phyloP scores from a whole-genome alignment of 2,797 vertebrate genomes.

The Chelon auratus region DNA sequence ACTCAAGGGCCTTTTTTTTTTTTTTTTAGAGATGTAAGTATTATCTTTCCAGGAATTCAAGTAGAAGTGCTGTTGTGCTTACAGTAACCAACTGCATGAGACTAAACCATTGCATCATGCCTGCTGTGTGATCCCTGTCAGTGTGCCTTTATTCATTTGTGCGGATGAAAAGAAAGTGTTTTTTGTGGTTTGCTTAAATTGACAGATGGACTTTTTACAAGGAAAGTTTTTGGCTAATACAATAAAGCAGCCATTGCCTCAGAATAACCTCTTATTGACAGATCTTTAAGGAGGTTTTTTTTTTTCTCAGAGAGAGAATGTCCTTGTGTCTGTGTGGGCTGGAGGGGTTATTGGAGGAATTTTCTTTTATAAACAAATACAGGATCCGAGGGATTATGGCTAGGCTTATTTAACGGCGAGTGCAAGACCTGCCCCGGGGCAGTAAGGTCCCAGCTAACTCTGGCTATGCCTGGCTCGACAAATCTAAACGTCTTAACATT shows the following conservation, averaged over 20 bases:
- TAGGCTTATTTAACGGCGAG: slow-evolving; percentile 75
- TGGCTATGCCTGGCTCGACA: slow-evolving; percentile 57
- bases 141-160: slow-evolving; percentile 37
- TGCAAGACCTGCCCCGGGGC: slow-evolving; percentile 70
- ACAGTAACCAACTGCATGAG: slow-evolving; percentile 62
- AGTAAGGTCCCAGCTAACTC: slow-evolving; percentile 60
- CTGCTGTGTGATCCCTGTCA: slow-evolving; percentile 49
- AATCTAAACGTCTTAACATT: slow-evolving; percentile 59
- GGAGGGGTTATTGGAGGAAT: slow-evolving; percentile 74
- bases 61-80: slow-evolving; percentile 51
- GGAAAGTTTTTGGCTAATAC: slow-evolving; percentile 27
- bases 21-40: slow-evolving; percentile 74
- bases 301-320: slow-evolving; percentile 52
- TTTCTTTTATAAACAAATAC: slow-evolving; percentile 80
- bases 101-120: slow-evolving; percentile 48
- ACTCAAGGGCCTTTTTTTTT: slow-evolving; percentile 60
- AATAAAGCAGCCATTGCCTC: slow-evolving; percentile 36
- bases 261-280: slow-evolving; percentile 41
- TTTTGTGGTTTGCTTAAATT: slow-evolving; percentile 14
- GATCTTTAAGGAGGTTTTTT: slow-evolving; percentile 2
- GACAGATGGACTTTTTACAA: slow-evolving; percentile 25
- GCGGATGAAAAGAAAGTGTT: slow-evolving; percentile 9
- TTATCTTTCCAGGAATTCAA: slow-evolving; percentile 36
- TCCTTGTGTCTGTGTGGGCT: slow-evolving; percentile 78
- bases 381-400: slow-evolving; percentile 81